Percentiles rank a stretch among this genome's conserved stretches.
Evolutionary conservation across 30 jellyfish, hydroid and myxozoan genomes (phyloP).

Genomic region (Phacellophora camtschatica): DNA sequence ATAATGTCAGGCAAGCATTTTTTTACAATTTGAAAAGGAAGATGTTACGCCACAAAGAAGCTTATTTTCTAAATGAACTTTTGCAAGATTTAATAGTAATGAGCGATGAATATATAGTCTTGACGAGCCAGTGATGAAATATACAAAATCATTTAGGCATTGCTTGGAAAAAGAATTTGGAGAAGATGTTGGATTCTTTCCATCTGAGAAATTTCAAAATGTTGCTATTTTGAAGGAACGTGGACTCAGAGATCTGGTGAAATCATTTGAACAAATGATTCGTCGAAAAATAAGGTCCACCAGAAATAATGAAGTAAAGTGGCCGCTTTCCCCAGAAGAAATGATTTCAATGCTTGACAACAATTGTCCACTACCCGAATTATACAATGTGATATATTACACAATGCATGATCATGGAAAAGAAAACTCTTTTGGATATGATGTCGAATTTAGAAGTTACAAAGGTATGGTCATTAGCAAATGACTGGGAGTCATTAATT

Average conservation of each 20-base stretch:
- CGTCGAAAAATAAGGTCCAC: background rate
- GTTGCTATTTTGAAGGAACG: background rate
- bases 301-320: background rate
- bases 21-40: background rate
- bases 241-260: background rate
- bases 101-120: background rate
- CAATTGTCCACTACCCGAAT: background rate
- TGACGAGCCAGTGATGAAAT: background rate
- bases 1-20: background rate
- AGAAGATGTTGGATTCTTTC: background rate
- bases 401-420: background rate
- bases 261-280: background rate
- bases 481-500: too few relatives aligned
- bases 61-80: background rate
- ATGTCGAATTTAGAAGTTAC: background rate
- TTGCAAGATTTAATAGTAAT: background rate
- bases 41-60: background rate
- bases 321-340: constrained; percentile 8
- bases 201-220: background rate
- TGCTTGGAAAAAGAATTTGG: too few relatives aligned
- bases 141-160: too few relatives aligned
- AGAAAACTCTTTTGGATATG: too few relatives aligned
- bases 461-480: background rate
- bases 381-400: background rate
- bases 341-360: background rate